Evolutionary conservation across 2,113 vertebrate species (phyloP).

Genomic region (Sardina pilchardus): DNA sequence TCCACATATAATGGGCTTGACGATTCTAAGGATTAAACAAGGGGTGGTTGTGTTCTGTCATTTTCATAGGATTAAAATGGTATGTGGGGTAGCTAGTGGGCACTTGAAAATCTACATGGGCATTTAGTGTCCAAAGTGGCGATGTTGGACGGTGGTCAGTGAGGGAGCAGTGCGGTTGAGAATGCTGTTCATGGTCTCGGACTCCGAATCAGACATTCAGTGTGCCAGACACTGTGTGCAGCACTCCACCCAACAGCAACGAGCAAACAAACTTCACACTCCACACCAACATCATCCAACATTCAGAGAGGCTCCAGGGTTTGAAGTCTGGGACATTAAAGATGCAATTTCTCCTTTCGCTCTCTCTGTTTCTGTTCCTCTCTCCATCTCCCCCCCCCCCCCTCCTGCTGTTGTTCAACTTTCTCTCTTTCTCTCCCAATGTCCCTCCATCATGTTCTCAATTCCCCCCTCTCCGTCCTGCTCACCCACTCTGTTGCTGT

Average conservation of each 20-base stretch:
- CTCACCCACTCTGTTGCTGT: neutral
- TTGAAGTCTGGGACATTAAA: conserved; percentile 7
- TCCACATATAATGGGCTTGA: too few species aligned
- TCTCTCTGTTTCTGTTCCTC: neutral
- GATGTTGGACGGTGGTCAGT: neutral
- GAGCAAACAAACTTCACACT: neutral
- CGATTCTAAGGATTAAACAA: too few species aligned
- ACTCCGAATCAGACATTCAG: neutral
- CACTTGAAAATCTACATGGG: too few species aligned
- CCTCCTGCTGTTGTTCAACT: conserved; percentile 41
- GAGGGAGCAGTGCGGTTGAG: neutral
- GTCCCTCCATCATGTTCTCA: neutral
- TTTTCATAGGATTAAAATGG: too few species aligned
- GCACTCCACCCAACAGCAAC: neutral
- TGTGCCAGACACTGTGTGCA: neutral
- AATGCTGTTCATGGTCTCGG: neutral
- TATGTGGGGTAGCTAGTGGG: too few species aligned
- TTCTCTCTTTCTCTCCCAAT: neutral
- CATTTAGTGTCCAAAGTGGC: too few species aligned
- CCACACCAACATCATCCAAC: neutral
- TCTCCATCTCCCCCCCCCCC: neutral
- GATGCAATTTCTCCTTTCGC: neutral
- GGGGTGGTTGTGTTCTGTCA: too few species aligned
- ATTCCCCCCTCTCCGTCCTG: neutral
- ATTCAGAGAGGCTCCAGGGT: neutral